Evolutionary conservation across 1,140 invertebrate genomes (phyloP).

Genomic region (Drosophila aff.): DNA sequence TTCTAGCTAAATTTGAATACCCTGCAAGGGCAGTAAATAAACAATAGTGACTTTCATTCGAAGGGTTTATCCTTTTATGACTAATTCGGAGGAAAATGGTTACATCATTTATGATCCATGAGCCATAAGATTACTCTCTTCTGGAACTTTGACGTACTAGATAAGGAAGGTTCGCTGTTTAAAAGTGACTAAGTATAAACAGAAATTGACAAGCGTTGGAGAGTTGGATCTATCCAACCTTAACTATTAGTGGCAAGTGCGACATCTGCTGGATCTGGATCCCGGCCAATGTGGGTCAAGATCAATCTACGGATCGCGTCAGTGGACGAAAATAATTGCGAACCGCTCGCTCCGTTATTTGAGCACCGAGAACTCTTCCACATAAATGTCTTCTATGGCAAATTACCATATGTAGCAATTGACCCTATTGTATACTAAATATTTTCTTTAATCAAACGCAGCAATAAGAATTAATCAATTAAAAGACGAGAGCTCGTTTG

Average conservation of each 20-base stretch:
- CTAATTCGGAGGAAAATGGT: not conserved
- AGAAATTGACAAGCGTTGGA: not conserved
- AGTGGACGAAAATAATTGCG: constrained; percentile 62
- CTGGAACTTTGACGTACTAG: not conserved
- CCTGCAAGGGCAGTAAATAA: not conserved
- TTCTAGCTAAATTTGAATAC: not conserved
- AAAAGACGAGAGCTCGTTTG: constrained; percentile 73
- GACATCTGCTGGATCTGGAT: constrained; percentile 35
- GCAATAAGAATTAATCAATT: constrained; percentile 79
- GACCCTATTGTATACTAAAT: constrained; percentile 75
- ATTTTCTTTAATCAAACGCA: constrained; percentile 78
- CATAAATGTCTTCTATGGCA: constrained; percentile 52
- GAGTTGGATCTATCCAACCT: not conserved
- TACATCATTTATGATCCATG: not conserved
- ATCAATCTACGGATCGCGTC: constrained; percentile 61
- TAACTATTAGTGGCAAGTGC: not conserved
- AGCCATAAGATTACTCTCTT: not conserved
- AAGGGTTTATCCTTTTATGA: not conserved
- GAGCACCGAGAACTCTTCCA: constrained; percentile 32
- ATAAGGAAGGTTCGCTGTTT: not conserved
- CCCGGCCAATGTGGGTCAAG: constrained; percentile 44
- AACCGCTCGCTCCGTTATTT: constrained; percentile 13
- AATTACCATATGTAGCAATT: constrained; percentile 82
- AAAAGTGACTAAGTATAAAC: constrained; percentile 4
- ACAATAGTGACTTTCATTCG: not conserved